Evolutionary conservation across 2,888 invertebrate species (phyloP), one percentile per base, ranked within the genome.

Genomic region (Eutolmus rufibarbis): DNA sequence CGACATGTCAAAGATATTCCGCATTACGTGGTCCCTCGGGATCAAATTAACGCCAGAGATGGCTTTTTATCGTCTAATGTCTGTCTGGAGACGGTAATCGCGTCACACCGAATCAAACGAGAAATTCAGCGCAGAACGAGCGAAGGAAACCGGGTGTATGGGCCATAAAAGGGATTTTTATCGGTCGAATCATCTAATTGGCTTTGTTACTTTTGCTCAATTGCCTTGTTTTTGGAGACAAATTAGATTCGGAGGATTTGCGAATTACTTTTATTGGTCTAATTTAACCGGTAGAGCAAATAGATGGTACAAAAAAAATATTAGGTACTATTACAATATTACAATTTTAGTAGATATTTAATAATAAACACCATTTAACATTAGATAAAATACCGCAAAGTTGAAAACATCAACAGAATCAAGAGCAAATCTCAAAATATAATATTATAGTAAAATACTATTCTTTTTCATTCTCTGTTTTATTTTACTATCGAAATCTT

Each of bases 31-130:
- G 85, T 89, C 90, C 86, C 89, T 28, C 5, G 90, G 89, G 90
- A 89, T 88, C 89, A 89, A 90, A 90, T 90, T 90, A 90, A 89
- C 90, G 88, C 89, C 88, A 74, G 87, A 89, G 90, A 89, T 90
- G 89, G 89, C 89, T 89, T 89, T 89, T 89, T 89, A 89, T 89
- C 89, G 86, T 84, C 43, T 86, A 86, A 86, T 87, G 87, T 87
- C 88, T 78, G 31, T 79, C 77, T 40, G 40, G 78, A 46, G 85
- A 77, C 78, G 56, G 51, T 86, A 37, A 86, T 88, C 87, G 88
- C 88, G 89, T 88, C 89, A 88, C 51, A 40, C n/a, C 46, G 77
- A 78, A 86, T 78, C 56, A 86, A 74, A 85, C 31, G 46, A 46
- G 74, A 85, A 85, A 74, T 85, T 85, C 43, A 23, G 74, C 34